phyloP scores from a whole-genome alignment of 92 coral and sea anemone genomes.

The Plumapathes pennacea region DNA sequence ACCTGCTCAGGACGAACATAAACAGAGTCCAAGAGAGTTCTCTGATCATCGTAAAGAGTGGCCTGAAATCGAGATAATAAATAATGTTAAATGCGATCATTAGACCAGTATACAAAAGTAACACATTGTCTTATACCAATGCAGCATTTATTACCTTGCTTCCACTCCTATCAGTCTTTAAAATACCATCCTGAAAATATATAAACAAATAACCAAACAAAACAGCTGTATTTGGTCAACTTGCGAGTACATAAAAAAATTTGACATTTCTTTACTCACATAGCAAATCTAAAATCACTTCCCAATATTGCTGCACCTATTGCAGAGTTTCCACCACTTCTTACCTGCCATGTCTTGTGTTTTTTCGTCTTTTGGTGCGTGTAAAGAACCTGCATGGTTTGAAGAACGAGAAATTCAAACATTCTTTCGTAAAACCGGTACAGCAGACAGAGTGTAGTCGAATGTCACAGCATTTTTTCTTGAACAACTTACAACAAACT shows the following conservation, averaged over 20 bases:
- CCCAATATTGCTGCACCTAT: too few relatives aligned
- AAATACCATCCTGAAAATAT: constrained; percentile 40
- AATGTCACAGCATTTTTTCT: too few relatives aligned
- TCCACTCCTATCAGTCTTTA: constrained; percentile 9
- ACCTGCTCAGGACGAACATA: constrained; percentile 56
- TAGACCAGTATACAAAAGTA: neutral
- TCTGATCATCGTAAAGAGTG: constrained; percentile 39
- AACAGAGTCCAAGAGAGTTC: constrained; percentile 41
- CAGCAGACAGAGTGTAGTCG: too few relatives aligned
- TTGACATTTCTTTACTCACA: neutral
- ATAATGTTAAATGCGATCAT: neutral
- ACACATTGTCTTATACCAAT: neutral
- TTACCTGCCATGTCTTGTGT: constrained; percentile 74
- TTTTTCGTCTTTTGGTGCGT: constrained; percentile 71
- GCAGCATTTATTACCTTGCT: constrained; percentile 16
- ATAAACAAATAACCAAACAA: neutral
- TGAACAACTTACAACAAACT: too few relatives aligned
- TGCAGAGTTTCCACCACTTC: neutral
- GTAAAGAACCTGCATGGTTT: constrained; percentile 65
- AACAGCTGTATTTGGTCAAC: too few relatives aligned
- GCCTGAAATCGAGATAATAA: constrained; percentile 45
- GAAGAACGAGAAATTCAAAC: too few relatives aligned
- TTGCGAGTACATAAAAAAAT: too few relatives aligned
- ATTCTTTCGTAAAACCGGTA: too few relatives aligned
- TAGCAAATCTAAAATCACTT: neutral